phyloP scores from a whole-genome alignment of 1,140 invertebrate species.

The Zaprionus kolodkinae region DNA sequence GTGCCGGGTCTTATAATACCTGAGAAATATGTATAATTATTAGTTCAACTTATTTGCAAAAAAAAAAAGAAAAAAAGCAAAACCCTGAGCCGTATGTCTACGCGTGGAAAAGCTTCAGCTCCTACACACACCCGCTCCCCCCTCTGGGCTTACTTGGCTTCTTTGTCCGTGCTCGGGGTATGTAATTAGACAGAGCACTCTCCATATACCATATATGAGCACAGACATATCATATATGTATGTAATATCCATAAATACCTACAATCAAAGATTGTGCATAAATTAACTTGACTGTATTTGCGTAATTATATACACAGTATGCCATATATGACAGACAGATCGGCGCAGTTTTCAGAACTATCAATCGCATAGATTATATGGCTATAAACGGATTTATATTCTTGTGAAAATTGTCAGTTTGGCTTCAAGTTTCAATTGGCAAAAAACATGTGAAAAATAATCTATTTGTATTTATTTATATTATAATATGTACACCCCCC shows the following conservation, averaged over 20 bases:
- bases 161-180: not conserved
- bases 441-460: not conserved
- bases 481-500: not conserved
- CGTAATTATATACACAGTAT: not conserved
- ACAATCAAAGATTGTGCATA: slow-evolving; percentile 1
- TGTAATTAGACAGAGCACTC: slow-evolving; percentile 4
- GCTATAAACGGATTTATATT: not conserved
- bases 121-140: not conserved
- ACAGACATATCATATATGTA: not conserved
- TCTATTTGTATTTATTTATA: not conserved
- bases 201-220: not conserved
- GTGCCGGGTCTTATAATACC: not conserved
- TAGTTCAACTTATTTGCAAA: slow-evolving; percentile 5
- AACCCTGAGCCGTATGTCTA: not conserved
- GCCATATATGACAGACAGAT: not conserved
- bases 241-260: not conserved
- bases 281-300: not conserved
- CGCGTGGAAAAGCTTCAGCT: not conserved
- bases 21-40: slow-evolving; percentile 5
- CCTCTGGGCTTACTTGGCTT: not conserved
- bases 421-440: not conserved
- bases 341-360: not conserved
- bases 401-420: not conserved
- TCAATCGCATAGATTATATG: not conserved
- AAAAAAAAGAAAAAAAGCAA: no score